A percentile compares a stretch with the other conserved stretches of the same genome.
Conservation (phyloP, 2,797 vertebrate species). For the Distichodus sexfasciatus region DNA sequence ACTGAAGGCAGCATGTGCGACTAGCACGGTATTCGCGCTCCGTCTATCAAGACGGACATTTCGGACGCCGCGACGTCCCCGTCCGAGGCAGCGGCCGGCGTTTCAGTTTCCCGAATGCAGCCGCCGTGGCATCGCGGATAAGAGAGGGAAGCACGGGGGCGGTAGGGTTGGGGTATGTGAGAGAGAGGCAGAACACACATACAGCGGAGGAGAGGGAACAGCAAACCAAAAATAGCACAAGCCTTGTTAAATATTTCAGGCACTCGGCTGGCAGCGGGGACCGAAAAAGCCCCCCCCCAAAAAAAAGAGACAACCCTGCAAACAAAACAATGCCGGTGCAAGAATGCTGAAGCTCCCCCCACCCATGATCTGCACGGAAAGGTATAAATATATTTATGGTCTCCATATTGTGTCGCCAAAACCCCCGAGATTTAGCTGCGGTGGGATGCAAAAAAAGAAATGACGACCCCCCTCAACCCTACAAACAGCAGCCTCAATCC, state of each 20-base stretch:
- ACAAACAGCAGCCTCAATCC: background rate
- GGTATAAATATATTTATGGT: slow-evolving; percentile 24
- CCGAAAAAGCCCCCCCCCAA: slow-evolving; percentile 20
- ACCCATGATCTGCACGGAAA: slow-evolving; percentile 33
- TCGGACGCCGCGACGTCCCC: background rate
- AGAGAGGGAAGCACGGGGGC: background rate
- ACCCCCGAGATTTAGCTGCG: background rate
- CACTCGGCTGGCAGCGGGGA: slow-evolving; percentile 46
- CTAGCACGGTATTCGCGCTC: slow-evolving; percentile 31
- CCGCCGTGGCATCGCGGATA: slow-evolving; percentile 25
- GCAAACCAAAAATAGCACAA: slow-evolving; percentile 61
- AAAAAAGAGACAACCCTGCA: slow-evolving; percentile 22
- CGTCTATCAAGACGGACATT: slow-evolving; percentile 14
- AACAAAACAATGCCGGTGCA: slow-evolving; percentile 44
- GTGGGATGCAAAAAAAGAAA: background rate
- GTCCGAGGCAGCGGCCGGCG: slow-evolving; percentile 4
- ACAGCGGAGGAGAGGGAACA: slow-evolving; percentile 22
- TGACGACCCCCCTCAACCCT: background rate
- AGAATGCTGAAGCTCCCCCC: slow-evolving; percentile 23
- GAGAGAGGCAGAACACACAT: slow-evolving; percentile 13
- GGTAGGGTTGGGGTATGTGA: background rate
- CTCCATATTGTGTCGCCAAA: background rate
- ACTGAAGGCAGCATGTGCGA: slow-evolving; percentile 28
- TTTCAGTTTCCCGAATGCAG: too few relatives aligned
- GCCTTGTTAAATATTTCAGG: slow-evolving; percentile 72